phyloP scores from a whole-genome alignment of 1,140 invertebrate species.

The Mycetomoellerius zeteki region DNA sequence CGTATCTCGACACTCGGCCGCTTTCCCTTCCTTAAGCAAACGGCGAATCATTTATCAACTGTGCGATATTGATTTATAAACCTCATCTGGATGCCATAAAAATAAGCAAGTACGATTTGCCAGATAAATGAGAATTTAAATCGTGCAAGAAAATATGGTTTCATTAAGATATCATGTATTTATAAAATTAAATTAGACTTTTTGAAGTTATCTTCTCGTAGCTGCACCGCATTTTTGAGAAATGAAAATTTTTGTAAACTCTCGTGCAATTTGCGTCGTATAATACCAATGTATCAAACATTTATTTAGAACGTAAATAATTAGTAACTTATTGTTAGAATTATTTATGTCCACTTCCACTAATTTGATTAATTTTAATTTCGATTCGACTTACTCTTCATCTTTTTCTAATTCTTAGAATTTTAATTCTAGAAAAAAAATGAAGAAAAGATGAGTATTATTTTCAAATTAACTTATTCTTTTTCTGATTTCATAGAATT shows the following conservation, averaged over 20 bases:
- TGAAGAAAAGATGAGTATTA: no score
- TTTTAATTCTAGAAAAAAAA: no score
- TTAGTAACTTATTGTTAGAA: background rate
- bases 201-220: background rate
- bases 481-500: no score
- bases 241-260: background rate
- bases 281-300: background rate
- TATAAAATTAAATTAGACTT: background rate
- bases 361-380: no score
- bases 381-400: no score
- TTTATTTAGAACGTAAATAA: background rate
- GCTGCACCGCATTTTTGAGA: background rate
- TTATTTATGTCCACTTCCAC: background rate
- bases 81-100: constrained; percentile 17
- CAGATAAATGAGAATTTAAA: constrained; percentile 43
- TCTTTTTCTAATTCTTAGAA: no score
- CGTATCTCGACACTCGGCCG: constrained; percentile 33
- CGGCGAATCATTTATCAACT: constrained; percentile 60
- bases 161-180: constrained; percentile 36
- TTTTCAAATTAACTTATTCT: no score
- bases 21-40: constrained; percentile 57
- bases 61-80: constrained; percentile 60
- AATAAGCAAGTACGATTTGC: constrained; percentile 12
- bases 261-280: background rate
- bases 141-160: constrained; percentile 5